Base-by-base conservation (phyloP, 2,888 invertebrate species). In the Aleiodes alternator region DNA sequence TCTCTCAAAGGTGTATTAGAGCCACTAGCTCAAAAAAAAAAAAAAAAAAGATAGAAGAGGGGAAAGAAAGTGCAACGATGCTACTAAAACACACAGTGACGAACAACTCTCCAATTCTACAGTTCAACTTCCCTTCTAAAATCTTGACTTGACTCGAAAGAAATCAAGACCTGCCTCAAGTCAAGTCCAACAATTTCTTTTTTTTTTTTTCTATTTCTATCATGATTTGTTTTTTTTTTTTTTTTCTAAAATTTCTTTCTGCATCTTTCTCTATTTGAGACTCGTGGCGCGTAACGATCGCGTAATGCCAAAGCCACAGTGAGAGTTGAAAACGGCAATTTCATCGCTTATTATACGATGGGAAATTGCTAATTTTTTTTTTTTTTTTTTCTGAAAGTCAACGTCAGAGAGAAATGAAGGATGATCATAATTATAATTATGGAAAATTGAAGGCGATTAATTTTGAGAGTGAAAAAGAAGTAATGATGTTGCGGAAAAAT, bases 51-150 rank as follows among this genome's bases (percentile, higher is more conserved):
- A 23, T 1, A 23, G 23, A 23, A 23, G 23, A 23, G 34, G 6
- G 34, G 64, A 83, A 86, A 86, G 87, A 87, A 87, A 87, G 87
- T 87, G 86, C 87, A 87, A 81, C 85, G 80, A 82, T 77, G 82
- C 82, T 78, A 81, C 9, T 29, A 43, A 43, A 11, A 34, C 34
- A 34, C 43, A 64, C 34, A 64, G 64, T 64, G 64, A 64, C 64
- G 64, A 64, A 23, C 64, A 64, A 64, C 64, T 64, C 64, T 64
- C 64, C 48, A 64, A 64, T 64, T 23, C 23, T 23, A 23, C 23
- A 23, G 38, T 38, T 7, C 43, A 70, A 55, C 70, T 70, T 43
- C 70, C 56, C 56, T 70, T 56, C 70, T 56, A 70, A 56, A 70
- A 38, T 29, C 23, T 50, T 34, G 23, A 23, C 55, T 55, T 56